Conservation (phyloP, 2,797 vertebrate species). For the Peromyscus eremicus region DNA sequence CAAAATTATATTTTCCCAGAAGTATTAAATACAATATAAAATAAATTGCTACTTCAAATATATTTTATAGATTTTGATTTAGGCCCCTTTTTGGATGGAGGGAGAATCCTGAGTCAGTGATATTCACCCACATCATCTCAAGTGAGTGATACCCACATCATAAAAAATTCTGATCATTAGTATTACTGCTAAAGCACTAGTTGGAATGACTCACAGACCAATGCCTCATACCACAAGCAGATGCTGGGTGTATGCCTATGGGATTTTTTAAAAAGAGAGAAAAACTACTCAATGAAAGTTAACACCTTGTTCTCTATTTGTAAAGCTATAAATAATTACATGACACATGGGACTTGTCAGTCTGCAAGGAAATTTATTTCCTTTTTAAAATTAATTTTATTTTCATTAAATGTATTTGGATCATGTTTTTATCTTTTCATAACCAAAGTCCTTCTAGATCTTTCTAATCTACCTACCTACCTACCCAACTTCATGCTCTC, state of each 20-base stretch:
- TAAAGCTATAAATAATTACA: background rate
- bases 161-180: background rate
- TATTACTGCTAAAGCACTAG: background rate
- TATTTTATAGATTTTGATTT: background rate
- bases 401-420: background rate
- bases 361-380: background rate
- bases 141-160: background rate
- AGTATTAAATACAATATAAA: background rate
- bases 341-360: background rate
- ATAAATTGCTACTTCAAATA: background rate
- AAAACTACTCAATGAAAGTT: background rate
- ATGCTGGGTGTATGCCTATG: background rate
- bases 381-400: background rate
- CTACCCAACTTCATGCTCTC: background rate
- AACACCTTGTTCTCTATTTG: background rate
- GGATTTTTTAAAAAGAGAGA: background rate
- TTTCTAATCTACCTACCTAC: background rate
- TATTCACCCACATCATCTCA: background rate
- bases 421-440: background rate
- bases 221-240: background rate
- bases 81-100: background rate
- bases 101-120: background rate
- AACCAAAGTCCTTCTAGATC: background rate
- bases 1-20: background rate
- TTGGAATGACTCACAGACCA: background rate